Base-by-base conservation (phyloP, 2,888 invertebrate genomes). In the Aphrophora alni region DNA sequence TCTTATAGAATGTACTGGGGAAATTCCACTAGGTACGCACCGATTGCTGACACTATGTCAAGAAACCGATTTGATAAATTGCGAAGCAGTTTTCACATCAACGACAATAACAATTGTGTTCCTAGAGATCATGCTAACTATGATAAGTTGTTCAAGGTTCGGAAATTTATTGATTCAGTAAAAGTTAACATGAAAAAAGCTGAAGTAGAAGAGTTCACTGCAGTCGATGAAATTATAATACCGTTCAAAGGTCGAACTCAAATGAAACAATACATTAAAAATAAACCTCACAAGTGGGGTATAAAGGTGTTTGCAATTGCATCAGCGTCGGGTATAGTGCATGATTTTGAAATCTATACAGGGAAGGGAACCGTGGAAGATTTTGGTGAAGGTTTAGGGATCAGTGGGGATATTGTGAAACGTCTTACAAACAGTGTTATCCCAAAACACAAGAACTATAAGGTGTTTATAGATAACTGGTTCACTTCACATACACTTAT, bases 141-240 rank as follows among this genome's bases (percentile, higher is more conserved):
- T 79, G 84, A 85, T 69, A 85, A 83, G 77, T 76, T 85, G 8
- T 85, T 83, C 81, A 85, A 85, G 81, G 80, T 85, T 28, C 80
- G 85, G 10, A 84, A 84, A 69, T 82, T 83, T 71, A 81, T 84
- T 59, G 83, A 85, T 82, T 14, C 80, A 28, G 38, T 84, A 25
- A 78, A 77, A 75, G 26, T 78, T n/a, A 84, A 85, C 77, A 83
- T 84, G 51, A 33, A 72, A 38, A 84, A 82, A 77, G 81, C 86
- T 75, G 83, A 85, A 80, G 84, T 85, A 26, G 85, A 86, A 78
- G 86, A 87, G 78, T 75, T 84, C 38, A 76, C 83, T 70, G 82
- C 84, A 14, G 80, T 86, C 27, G 86, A 87, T 82, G 86, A 87
- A 78, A 80, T 85, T 14, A 86, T 86, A 81, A 84, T 85, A 5